Evolutionary conservation across 2,888 invertebrate species (phyloP).

Genomic region (Mycalesis mineus): DNA sequence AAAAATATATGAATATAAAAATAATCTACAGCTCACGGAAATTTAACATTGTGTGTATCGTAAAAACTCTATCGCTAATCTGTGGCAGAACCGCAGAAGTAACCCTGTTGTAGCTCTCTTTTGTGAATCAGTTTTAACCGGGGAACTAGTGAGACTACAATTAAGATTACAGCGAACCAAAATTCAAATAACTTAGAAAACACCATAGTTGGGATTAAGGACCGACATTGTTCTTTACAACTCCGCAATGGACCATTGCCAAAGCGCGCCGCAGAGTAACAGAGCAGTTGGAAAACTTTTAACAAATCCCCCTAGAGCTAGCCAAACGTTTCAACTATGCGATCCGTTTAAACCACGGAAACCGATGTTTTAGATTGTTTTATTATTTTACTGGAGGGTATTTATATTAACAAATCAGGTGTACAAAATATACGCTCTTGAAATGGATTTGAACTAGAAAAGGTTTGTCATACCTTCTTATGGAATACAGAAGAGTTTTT

Average conservation of each 20-base stretch:
- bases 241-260: conserved; percentile 21
- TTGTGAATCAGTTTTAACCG: neutral
- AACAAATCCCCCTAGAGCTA: conserved; percentile 16
- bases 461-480: too few relatives aligned
- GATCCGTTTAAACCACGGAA: neutral
- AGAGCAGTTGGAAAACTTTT: conserved; percentile 17
- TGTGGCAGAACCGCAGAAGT: too few relatives aligned
- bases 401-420: neutral
- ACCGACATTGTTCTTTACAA: conserved; percentile 21
- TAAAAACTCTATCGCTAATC: too few relatives aligned
- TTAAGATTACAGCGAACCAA: neutral
- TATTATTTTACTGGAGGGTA: neutral
- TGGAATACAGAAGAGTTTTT: too few relatives aligned
- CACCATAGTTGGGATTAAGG: conserved; percentile 12
- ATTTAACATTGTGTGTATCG: too few relatives aligned
- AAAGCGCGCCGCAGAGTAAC: conserved; percentile 10
- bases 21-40: too few relatives aligned
- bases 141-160: too few relatives aligned
- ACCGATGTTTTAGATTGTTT: neutral
- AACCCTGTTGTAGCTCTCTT: too few relatives aligned
- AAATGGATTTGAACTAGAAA: too few relatives aligned
- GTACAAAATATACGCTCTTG: too few relatives aligned
- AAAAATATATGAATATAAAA: too few relatives aligned
- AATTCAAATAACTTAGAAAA: neutral
- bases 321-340: conserved; percentile 12